Percentiles rank a stretch among this genome's conserved stretches.
phyloP scores from a whole-genome alignment of 2,797 vertebrate genomes.

The Xenops minutus region DNA sequence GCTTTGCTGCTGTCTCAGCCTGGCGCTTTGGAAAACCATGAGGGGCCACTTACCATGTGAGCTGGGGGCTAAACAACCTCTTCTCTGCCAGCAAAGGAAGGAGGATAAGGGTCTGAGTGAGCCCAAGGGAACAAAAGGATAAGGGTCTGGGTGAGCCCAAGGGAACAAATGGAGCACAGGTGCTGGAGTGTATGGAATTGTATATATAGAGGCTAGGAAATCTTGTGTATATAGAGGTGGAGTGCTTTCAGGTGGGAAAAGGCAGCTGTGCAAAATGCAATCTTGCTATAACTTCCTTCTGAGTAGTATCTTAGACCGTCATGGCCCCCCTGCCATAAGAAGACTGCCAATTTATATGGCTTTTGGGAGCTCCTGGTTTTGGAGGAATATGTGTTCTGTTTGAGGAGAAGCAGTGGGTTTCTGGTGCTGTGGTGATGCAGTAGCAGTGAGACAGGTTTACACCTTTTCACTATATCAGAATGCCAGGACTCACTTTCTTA shows the following conservation, averaged over 20 bases:
- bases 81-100: not conserved
- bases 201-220: not conserved
- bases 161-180: not conserved
- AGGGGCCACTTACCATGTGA: rapidly evolving
- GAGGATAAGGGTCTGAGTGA: not conserved
- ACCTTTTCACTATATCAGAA: not conserved
- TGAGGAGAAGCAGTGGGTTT: not conserved
- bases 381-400: not conserved
- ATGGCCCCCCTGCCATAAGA: not conserved
- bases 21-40: not conserved
- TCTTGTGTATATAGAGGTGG: not conserved
- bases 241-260: not conserved
- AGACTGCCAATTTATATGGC: not conserved
- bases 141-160: not conserved
- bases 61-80: not conserved
- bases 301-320: not conserved
- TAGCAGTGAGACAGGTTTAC: not conserved
- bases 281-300: not conserved
- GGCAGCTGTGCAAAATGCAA: not conserved
- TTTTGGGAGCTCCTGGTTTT: not conserved
- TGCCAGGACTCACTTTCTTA: not conserved
- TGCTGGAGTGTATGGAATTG: not conserved
- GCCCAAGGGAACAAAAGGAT: not conserved
- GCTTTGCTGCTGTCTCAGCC: not conserved
- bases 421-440: not conserved